Base-by-base conservation (phyloP, 1,140 invertebrate species). In the Scaptomyza graminum region DNA sequence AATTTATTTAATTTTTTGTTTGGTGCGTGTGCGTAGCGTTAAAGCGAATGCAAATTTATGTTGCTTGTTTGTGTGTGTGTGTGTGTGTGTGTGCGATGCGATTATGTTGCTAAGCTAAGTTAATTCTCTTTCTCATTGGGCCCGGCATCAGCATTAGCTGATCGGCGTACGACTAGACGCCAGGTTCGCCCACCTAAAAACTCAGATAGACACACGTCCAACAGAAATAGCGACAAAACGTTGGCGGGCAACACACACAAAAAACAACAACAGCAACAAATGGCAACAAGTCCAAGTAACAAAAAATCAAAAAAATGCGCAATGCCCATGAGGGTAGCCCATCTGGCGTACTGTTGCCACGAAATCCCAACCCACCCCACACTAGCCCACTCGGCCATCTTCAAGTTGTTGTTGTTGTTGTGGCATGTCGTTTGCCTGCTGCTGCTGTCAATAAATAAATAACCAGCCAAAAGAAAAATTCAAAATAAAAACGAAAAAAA, bases 131-230 rank as follows among this genome's bases (percentile, higher is more conserved):
- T n/a, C 37, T n/a, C 37, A 41, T 31, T 57, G 51, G 25, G 37
- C 12, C 37, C 37, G n/a, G 37, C 37, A 41, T 41, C 12, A 6
- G 12, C 37, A 41, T n/a, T 12, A n/a, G 4, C 37, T 12, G 9
- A 66, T 31, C 54, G 54, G 22, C 18, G 37, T 28, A 52, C 41
- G 11, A 61, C 57, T 37, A 61, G 47, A 65, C 57, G 51, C 54
- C 81, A 66, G 82, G 81, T 85, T 62, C 82, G 81, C 81, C 81
- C 81, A 85, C 81, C 69, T 77, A 49, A 61, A 70, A 64, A 67
- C 39, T 50, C 69, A 66, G 60, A 73, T 46, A 61, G 51, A 39
- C 55, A 59, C 22, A 44, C 25, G 46, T 43, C 50, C 62, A 51
- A 60, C 54, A 41, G 46, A 56, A 74, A 63, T 67, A 74, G 65